These are phyloP conservation scores for Poecile atricapillus DNA, from an alignment of 2,113 vertebrate genomes.

Conservation along the genomic window DNA sequence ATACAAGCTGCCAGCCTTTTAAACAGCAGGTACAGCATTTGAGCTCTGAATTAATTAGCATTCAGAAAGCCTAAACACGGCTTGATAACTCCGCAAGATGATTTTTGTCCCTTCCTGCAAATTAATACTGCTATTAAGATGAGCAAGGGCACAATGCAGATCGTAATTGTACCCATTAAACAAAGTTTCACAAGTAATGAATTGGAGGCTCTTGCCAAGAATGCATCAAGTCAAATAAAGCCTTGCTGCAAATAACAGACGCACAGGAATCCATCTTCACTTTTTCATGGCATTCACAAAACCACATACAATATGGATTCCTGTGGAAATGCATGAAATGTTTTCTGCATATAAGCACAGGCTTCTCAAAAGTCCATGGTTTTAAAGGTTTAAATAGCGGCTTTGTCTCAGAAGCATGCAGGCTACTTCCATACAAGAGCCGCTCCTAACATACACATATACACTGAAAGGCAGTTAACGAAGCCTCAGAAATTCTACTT, in stretches of 20 bases:
- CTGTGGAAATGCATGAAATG: neutral
- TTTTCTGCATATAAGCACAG: neutral
- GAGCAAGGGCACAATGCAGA: conserved; percentile 37
- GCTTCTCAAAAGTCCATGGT: neutral
- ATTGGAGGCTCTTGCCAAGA: neutral
- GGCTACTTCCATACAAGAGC: neutral
- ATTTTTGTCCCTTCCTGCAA: conserved; percentile 62
- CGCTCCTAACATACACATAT: neutral
- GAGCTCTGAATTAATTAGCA: conserved; percentile 77
- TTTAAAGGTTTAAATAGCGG: neutral
- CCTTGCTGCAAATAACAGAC: neutral
- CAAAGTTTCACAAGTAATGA: conserved; percentile 34
- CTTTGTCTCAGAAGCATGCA: neutral
- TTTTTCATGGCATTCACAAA: neutral
- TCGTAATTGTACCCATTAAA: conserved; percentile 40
- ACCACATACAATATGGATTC: neutral
- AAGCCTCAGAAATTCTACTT: neutral
- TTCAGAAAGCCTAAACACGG: conserved; percentile 60
- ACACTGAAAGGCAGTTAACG: neutral
- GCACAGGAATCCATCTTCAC: neutral
- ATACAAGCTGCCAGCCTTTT: conserved; percentile 74
- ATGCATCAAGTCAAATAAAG: neutral
- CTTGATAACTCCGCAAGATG: conserved; percentile 48
- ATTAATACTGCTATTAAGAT: conserved; percentile 62
- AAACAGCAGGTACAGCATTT: conserved; percentile 71